These are phyloP conservation scores for Pempheris klunzingeri DNA, from an alignment of 2,797 vertebrate genomes.

Conservation along the genomic window DNA sequence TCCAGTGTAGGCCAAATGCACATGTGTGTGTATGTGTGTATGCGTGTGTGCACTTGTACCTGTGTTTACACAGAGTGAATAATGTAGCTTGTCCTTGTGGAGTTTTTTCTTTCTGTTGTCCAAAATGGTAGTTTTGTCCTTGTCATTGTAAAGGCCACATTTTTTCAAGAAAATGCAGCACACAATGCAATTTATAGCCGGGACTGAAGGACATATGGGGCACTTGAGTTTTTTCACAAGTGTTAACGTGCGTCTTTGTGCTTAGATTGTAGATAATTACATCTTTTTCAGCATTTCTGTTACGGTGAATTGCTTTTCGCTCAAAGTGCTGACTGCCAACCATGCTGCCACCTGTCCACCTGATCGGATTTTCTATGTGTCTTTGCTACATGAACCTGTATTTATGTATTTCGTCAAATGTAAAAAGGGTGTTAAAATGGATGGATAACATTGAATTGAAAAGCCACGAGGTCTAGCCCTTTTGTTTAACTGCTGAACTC, in stretches of 20 bases:
- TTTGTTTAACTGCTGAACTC: slow-evolving; percentile 6
- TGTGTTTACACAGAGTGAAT: neutral
- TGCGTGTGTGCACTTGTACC: neutral
- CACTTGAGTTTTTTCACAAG: neutral
- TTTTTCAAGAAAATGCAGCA: neutral
- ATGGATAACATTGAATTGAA: slow-evolving; percentile 1
- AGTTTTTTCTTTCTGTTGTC: neutral
- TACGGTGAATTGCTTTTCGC: neutral
- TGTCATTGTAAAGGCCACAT: neutral
- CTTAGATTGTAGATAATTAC: neutral
- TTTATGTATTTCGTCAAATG: slow-evolving; percentile 13
- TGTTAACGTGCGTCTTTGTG: neutral
- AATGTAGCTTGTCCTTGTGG: neutral
- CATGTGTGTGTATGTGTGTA: neutral
- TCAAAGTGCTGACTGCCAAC: neutral
- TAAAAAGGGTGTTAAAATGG: neutral
- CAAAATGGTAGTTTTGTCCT: slow-evolving; percentile 1
- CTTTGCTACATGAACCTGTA: neutral
- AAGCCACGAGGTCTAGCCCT: neutral
- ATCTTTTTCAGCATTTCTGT: neutral
- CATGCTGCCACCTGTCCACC: neutral
- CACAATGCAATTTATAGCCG: neutral
- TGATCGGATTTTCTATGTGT: neutral
- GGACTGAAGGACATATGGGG: neutral
- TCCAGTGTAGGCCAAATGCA: slow-evolving; percentile 14